Evolutionary conservation across 92 coral and sea anemone species (phyloP).

Genomic region (Siderastrea radians): DNA sequence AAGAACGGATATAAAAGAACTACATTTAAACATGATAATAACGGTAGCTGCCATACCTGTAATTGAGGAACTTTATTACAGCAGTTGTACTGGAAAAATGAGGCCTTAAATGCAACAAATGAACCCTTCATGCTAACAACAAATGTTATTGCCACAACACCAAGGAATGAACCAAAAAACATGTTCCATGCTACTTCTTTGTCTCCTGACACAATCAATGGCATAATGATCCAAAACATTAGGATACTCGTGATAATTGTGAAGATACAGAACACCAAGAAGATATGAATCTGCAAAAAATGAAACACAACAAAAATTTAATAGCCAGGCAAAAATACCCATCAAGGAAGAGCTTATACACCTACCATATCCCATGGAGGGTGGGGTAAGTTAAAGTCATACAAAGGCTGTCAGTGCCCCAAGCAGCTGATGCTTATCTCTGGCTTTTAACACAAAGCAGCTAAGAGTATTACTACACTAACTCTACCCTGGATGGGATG

Average conservation of each 20-base stretch:
- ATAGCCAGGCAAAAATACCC: background rate
- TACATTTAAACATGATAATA: background rate
- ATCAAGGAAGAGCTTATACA: background rate
- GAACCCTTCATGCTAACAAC: conserved; percentile 84
- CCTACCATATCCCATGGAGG: background rate
- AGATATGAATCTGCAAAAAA: conserved; percentile 72
- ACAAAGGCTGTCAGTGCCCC: too few species aligned
- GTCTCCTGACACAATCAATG: conserved; percentile 63
- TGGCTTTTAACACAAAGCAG: too few species aligned
- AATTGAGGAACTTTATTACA: conserved; percentile 64
- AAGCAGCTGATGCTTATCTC: too few species aligned
- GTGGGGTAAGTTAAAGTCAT: too few species aligned
- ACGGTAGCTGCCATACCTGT: conserved; percentile 50
- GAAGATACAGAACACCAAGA: conserved; percentile 73
- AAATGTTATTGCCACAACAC: conserved; percentile 69
- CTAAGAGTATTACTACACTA: too few species aligned
- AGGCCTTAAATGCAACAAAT: conserved; percentile 72
- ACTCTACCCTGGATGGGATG: too few species aligned
- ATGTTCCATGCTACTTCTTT: conserved; percentile 75
- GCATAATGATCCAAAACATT: conserved; percentile 81
- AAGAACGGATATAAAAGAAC: background rate
- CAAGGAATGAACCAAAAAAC: conserved; percentile 85
- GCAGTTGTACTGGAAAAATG: conserved; percentile 76
- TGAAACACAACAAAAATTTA: background rate
- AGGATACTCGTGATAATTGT: conserved; percentile 63